phyloP scores from a whole-genome alignment of 2,797 vertebrate genomes.

The Pitangus sulphuratus region DNA sequence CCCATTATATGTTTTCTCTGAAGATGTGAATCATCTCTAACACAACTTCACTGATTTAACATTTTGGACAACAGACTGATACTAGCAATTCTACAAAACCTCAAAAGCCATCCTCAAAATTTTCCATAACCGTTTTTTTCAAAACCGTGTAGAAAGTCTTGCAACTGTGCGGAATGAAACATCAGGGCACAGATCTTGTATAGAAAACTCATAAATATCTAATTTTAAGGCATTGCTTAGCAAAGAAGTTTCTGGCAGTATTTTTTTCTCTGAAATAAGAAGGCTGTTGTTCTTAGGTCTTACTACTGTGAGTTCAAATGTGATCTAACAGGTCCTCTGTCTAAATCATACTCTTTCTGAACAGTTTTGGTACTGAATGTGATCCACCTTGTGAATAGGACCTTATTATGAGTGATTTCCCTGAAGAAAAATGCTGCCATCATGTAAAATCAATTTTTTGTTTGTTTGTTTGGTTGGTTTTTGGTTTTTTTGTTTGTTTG shows the following conservation, averaged over 20 bases:
- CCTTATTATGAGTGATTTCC: neutral
- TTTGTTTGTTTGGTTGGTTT: no score
- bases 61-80: neutral
- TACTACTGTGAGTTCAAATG: neutral
- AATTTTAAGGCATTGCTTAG: neutral
- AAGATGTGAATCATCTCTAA: conserved; percentile 22
- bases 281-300: neutral
- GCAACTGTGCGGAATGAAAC: neutral
- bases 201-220: neutral
- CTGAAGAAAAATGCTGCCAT: neutral
- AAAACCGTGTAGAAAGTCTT: neutral
- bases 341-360: neutral
- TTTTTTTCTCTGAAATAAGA: neutral
- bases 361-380: neutral
- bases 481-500: no score
- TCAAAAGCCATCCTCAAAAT: neutral
- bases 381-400: neutral
- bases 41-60: neutral
- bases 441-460: neutral
- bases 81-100: neutral
- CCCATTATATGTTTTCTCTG: conserved; percentile 9
- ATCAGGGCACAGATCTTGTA: neutral
- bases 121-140: neutral
- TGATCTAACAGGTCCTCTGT: neutral
- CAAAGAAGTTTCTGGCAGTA: neutral